These are phyloP conservation scores for Babyrousa celebensis DNA, from an alignment of 2,797 vertebrate genomes.

Conservation along the genomic window DNA sequence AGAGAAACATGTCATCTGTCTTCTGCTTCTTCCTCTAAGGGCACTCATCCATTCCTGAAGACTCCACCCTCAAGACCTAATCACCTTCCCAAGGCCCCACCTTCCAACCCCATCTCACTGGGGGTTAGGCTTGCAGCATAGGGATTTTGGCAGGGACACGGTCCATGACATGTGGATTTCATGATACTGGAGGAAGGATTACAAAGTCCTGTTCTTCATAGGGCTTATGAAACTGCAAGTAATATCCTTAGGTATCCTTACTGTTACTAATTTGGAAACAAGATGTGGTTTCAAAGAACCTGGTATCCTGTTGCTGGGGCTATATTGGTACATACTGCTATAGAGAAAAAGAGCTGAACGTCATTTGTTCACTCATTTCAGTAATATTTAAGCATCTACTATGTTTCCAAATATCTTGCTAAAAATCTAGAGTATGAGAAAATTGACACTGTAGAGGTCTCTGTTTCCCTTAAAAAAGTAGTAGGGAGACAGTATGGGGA, in stretches of 20 bases:
- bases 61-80: not conserved
- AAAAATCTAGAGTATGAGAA: not conserved
- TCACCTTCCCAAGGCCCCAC: not conserved
- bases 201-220: not conserved
- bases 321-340: accelerated
- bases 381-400: not conserved
- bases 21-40: not conserved
- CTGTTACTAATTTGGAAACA: not conserved
- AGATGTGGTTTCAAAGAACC: not conserved
- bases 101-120: not conserved
- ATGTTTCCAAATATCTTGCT: not conserved
- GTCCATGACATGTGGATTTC: too few relatives aligned
- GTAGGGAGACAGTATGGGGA: not conserved
- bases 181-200: not conserved
- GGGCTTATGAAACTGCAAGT: not conserved
- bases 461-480: not conserved
- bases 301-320: not conserved
- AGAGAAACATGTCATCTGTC: not conserved
- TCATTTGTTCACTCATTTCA: not conserved
- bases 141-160: accelerated
- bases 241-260: not conserved
- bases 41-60: not conserved
- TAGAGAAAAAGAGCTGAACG: not conserved
- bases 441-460: not conserved
- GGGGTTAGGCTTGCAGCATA: not conserved